Conservation (phyloP, 2,113 vertebrate genomes). For the Rhea americana region DNA sequence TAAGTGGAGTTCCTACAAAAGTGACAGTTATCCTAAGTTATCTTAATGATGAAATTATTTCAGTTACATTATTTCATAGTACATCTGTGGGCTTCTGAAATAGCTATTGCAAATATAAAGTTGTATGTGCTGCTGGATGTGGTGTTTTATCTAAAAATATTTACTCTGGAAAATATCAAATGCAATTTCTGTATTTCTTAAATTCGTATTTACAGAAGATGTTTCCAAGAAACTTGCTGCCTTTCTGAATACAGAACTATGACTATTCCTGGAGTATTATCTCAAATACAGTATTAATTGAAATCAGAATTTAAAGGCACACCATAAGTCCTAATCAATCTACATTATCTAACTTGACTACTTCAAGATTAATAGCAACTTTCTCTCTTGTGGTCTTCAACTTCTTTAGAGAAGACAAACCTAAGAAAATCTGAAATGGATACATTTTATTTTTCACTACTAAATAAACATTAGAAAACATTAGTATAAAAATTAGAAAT, state of each 20-base stretch:
- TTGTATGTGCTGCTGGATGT: rapidly evolving
- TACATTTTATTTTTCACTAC: neutral
- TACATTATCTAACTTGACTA: neutral
- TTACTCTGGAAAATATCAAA: neutral
- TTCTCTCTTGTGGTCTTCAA: neutral
- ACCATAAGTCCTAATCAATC: neutral
- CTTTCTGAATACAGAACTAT: neutral
- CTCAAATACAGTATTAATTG: neutral
- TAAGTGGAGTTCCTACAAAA: neutral
- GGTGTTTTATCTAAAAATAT: neutral
- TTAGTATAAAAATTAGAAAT: neutral
- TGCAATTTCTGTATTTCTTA: neutral
- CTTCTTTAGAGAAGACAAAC: neutral
- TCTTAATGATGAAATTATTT: neutral
- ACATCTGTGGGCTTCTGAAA: neutral
- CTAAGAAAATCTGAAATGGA: neutral
- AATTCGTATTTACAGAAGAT: neutral
- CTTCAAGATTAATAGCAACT: neutral
- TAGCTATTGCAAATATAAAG: neutral
- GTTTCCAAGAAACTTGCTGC: neutral
- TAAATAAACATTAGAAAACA: neutral
- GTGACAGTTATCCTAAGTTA: neutral
- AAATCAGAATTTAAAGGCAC: neutral
- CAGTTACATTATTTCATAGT: neutral
- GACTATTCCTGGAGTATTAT: neutral